Base-by-base conservation (phyloP, 1,140 invertebrate genomes). In the Ceratitis capitata region DNA sequence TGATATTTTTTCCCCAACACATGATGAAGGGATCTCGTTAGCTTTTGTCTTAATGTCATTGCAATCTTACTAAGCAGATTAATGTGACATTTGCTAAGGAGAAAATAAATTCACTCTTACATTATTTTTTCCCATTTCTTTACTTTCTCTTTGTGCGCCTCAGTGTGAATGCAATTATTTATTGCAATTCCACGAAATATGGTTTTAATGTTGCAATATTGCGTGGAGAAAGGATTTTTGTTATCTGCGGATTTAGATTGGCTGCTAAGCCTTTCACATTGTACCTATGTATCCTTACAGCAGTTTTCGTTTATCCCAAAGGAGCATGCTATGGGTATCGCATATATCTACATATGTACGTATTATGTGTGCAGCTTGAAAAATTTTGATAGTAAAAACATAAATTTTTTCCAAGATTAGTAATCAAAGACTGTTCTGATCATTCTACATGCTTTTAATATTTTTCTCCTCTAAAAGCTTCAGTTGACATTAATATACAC, bases 11-110 rank as follows among this genome's bases (percentile, higher is more conserved):
- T 7, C 61, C 6, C 23, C 5, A 47, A 2, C 19, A 39, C 1
- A 23, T 39, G 19, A 39, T 78, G 69, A 78, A 78, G 39, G 69
- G 39, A 78, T 78, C 69, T 78, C 35, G 69, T 78, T 78, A 78
- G 39, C 69, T 42, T 78, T 78, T 45, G 69, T 78, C 42, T 78
- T 78, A 23, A 78, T 78, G 42, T 47, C 42, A 78, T n/a, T 78
- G 69, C 69, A 78, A 78, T 78, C 69, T 78, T 78, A 23, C 69
- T 78, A 78, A 78, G 69, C 69, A 78, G 69, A 78, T 78, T 78
- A 78, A 78, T 78, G 10, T 78, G 69, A 78, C 69, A 78, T 23
- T 78, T 45, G 69, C 19, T 23, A 78, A 78, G 14, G 3, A 47
- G 5, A 23, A 78, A 78, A 42, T n/a, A 47, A 1, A 14, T 9